A percentile compares a stretch with the other conserved stretches of the same genome.
These are phyloP conservation scores for Pitangus sulphuratus DNA, from an alignment of 2,797 vertebrate genomes.

Conservation along the genomic window DNA sequence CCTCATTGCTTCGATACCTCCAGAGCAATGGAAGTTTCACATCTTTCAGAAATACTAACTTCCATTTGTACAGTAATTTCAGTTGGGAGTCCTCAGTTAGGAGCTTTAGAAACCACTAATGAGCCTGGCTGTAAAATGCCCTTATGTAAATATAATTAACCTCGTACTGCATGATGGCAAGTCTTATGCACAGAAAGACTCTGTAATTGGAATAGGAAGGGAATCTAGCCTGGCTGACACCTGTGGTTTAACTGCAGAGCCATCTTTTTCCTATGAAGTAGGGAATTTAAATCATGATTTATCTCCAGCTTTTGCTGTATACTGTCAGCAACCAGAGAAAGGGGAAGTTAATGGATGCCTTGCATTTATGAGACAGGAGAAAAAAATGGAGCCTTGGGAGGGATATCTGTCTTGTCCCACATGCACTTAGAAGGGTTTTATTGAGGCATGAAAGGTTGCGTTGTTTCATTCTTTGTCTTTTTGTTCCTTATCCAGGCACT, in stretches of 20 bases:
- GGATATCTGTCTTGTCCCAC: constrained; percentile 34
- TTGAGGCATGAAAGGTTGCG: constrained; percentile 9
- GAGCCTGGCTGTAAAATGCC: not conserved
- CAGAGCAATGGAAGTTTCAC: not conserved
- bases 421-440: constrained; percentile 42
- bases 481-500: constrained; percentile 14
- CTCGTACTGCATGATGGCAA: not conserved
- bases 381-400: constrained; percentile 19
- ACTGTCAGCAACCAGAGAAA: constrained; percentile 1
- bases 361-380: constrained; percentile 19
- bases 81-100: not conserved
- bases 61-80: not conserved
- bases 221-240: not conserved
- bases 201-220: not conserved
- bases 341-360: constrained; percentile 22
- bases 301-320: not conserved
- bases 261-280: not conserved
- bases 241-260: not conserved
- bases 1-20: not conserved
- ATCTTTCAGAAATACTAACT: not conserved
- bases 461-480: constrained; percentile 45
- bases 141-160: constrained; percentile 13
- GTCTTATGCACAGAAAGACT: not conserved
- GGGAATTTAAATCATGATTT: not conserved
- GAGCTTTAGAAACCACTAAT: not conserved